Percentiles rank a stretch among this genome's conserved stretches.
Conservation (phyloP, 2,113 vertebrate species). For the Sprattus sprattus region DNA sequence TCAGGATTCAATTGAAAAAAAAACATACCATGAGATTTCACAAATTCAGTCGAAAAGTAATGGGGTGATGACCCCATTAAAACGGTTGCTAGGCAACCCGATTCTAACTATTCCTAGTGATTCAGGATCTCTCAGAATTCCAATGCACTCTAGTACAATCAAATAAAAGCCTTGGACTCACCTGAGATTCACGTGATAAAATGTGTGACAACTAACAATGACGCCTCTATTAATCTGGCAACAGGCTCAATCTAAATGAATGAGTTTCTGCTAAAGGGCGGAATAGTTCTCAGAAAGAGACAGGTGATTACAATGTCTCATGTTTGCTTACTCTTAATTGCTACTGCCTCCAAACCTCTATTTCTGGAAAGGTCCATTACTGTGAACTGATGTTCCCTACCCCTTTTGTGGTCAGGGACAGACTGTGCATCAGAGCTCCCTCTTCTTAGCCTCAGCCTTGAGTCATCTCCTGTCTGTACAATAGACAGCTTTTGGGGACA, state of each 20-base stretch:
- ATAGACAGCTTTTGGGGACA: not conserved
- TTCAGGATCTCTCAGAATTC: constrained; percentile 5
- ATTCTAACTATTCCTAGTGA: constrained; percentile 23
- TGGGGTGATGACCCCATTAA: constrained; percentile 24
- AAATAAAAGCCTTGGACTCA: not conserved
- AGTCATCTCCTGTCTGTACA: not conserved
- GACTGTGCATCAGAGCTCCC: not conserved
- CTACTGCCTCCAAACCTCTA: not conserved
- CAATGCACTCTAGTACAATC: not conserved
- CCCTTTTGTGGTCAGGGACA: not conserved
- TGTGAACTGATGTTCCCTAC: not conserved
- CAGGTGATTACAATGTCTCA: not conserved
- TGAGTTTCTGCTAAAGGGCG: not conserved
- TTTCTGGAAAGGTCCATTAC: constrained; percentile 1
- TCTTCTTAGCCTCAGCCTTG: not conserved
- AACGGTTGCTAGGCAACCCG: constrained; percentile 44
- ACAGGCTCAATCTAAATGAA: not conserved
- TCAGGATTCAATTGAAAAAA: not conserved
- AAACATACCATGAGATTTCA: constrained; percentile 29
- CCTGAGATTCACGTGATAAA: not conserved
- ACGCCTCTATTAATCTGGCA: not conserved
- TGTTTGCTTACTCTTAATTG: not conserved
- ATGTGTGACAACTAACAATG: not conserved
- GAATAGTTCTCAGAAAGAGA: not conserved
- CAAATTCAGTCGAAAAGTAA: constrained; percentile 5